Base-by-base conservation (phyloP, 2,113 vertebrate species). In the Cavia porcellus region DNA sequence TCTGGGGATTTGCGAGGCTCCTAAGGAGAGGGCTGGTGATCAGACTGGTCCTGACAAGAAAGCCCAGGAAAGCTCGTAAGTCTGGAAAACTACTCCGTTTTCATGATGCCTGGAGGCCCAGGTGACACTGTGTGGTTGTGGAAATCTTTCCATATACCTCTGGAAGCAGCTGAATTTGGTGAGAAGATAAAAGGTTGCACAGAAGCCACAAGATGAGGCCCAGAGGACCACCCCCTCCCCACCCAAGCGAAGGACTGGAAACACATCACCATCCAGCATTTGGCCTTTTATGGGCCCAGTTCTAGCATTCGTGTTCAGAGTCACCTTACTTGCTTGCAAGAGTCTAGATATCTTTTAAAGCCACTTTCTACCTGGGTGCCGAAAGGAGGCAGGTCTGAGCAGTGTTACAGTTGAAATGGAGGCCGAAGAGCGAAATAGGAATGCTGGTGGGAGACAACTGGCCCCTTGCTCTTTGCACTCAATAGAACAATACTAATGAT, bases 371-470 rank as follows among this genome's bases (percentile, higher is more conserved):
- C n/a, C 2, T 2, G 25, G 35, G 1, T 62, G 2, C 6, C 1
- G 3, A 22, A 0, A 13, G 8, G 25, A 25, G 35, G 74, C 3
- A 6, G 47, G 5, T 28, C 55, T 4, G 8, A 47, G 55, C 24
- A 50, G 55, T 64, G 0, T 55, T 2, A 2, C 2, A 0, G 3
- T 38, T 75, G 32, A 10, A 12, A 8, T 1, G 12, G 47, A 42
- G 2, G 74, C 17, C 38, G 35, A 55, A 75, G 32, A 14, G 2
- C 3, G 20, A 13, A 1, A 5, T 0, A 55, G 30, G 22, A 6
- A 0, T 24, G 57, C 81, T 2, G 7, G 2, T 10, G 64, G 52
- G 10, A 8, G 17, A 11, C 38, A 8, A 10, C 20, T 15, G 2
- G 3, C 38, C 25, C 25, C 2, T 55, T 32, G 24, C 10, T 77